These are phyloP conservation scores for Geodia barretti DNA, from an alignment of 37 sponge, comb jelly and placozoan genomes.

Conservation along the genomic window DNA sequence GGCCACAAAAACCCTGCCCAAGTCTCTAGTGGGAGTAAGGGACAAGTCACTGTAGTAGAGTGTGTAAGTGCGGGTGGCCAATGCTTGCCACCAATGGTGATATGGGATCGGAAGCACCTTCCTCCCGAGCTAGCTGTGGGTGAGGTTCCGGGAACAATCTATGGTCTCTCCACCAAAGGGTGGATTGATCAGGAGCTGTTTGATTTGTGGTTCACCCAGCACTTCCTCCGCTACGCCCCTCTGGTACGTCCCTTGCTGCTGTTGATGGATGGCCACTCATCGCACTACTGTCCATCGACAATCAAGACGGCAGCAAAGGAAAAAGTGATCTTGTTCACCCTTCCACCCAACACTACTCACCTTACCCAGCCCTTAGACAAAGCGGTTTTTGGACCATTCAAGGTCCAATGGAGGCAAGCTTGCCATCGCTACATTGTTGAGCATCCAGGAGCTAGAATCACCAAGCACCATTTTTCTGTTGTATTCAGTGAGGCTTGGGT, in stretches of 20 bases:
- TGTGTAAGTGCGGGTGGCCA: constrained; percentile 45
- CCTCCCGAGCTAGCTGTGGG: constrained; percentile 1
- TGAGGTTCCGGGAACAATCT: constrained; percentile 24
- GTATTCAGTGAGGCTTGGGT: too few species aligned
- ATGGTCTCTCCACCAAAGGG: constrained; percentile 13
- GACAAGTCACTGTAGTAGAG: constrained; percentile 34
- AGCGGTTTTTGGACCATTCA: constrained; percentile 14
- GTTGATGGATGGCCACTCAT: constrained; percentile 30
- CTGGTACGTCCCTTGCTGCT: constrained; percentile 18
- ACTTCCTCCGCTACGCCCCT: constrained; percentile 29
- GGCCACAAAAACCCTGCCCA: constrained; percentile 17
- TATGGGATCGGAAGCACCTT: constrained; percentile 25
- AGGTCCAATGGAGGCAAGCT: constrained; percentile 15
- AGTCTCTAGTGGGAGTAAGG: constrained; percentile 10
- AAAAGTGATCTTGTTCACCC: too few species aligned
- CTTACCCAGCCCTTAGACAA: constrained; percentile 24
- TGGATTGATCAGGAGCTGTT: constrained; percentile 21
- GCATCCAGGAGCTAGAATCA: constrained; percentile 29
- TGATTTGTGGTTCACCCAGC: constrained; percentile 15
- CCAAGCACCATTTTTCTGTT: constrained; percentile 18
- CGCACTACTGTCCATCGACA: too few species aligned
- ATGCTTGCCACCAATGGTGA: constrained; percentile 40
- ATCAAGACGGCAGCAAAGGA: too few species aligned
- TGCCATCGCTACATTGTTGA: constrained; percentile 16
- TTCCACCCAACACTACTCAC: not conserved